phyloP scores from a whole-genome alignment of 2,888 invertebrate species.

The Argynnis bischoffii region DNA sequence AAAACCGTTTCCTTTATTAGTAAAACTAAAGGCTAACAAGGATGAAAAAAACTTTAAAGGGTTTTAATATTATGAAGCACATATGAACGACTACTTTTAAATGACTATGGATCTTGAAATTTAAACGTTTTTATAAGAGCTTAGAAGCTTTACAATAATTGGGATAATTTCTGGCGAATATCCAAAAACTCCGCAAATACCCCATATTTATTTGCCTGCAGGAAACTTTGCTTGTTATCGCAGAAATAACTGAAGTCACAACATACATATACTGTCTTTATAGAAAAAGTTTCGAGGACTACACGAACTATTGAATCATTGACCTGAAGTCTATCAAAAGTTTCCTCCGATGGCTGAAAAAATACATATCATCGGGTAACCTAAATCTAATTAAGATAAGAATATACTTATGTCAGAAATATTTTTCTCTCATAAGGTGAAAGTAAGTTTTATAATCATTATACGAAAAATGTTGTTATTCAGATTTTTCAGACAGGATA shows the following conservation, averaged over 20 bases:
- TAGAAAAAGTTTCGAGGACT: slow-evolving; percentile 67
- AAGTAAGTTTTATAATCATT: no score
- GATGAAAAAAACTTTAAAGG: no score
- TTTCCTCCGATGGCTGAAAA: slow-evolving; percentile 31
- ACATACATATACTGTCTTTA: slow-evolving; percentile 72
- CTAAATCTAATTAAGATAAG: slow-evolving; percentile 1
- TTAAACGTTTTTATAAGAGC: slow-evolving; percentile 8
- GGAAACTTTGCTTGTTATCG: slow-evolving; percentile 77
- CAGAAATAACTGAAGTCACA: slow-evolving; percentile 65
- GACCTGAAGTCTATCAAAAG: slow-evolving; percentile 41
- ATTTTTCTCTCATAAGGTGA: no score
- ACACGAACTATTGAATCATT: slow-evolving; percentile 54
- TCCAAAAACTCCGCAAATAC: slow-evolving; percentile 52
- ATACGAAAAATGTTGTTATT: no score
- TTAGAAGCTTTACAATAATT: slow-evolving; percentile 24
- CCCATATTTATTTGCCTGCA: slow-evolving; percentile 52
- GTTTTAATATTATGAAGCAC: no score
- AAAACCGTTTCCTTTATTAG: no score
- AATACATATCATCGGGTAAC: slow-evolving; percentile 19
- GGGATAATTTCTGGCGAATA: slow-evolving; percentile 47
- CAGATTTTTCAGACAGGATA: no score
- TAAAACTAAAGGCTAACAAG: no score
- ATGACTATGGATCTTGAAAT: not conserved
- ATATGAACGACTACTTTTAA: no score
- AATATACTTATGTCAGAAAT: no score